Evolutionary conservation across 1,140 invertebrate species (phyloP).

Genomic region (Hydropsyche tenuis): DNA sequence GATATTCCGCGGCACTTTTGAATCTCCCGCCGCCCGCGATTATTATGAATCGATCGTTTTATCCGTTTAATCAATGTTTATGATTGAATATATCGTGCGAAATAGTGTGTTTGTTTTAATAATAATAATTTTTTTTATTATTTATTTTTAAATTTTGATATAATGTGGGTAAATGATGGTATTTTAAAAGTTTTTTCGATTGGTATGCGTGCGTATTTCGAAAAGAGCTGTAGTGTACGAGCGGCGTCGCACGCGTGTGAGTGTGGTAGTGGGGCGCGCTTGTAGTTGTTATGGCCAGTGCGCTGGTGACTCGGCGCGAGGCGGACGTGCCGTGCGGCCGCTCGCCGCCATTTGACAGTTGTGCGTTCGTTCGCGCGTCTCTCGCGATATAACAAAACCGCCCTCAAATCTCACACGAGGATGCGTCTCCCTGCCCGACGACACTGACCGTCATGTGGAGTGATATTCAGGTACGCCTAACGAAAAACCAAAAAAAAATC

Average conservation of each 20-base stretch:
- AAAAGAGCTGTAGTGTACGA: not conserved
- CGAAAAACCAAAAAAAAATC: not conserved
- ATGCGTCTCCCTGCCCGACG: conserved; percentile 41
- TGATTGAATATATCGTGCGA: no score
- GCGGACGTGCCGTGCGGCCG: conserved; percentile 42
- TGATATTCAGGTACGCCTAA: conserved; percentile 46
- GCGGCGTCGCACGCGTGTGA: conserved; percentile 8
- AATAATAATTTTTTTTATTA: no score
- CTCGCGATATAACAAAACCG: conserved; percentile 16
- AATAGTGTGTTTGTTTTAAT: no score
- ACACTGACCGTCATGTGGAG: conserved; percentile 46
- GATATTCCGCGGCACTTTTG: conserved; percentile 21
- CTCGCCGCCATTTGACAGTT: conserved; percentile 46
- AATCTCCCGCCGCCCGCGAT: not conserved
- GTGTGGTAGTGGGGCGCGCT: conserved; percentile 31
- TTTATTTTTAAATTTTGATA: no score
- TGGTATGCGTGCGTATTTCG: not conserved
- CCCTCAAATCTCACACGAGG: conserved; percentile 14
- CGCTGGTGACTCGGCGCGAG: conserved; percentile 14
- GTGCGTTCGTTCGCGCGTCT: conserved; percentile 40
- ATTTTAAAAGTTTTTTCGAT: conserved; percentile 13
- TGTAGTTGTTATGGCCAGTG: not conserved
- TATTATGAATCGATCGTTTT: not conserved
- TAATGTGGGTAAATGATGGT: no score
- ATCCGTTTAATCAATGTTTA: not conserved